Conservation (phyloP, 2,113 vertebrate species). For the Perca schrenkii region DNA sequence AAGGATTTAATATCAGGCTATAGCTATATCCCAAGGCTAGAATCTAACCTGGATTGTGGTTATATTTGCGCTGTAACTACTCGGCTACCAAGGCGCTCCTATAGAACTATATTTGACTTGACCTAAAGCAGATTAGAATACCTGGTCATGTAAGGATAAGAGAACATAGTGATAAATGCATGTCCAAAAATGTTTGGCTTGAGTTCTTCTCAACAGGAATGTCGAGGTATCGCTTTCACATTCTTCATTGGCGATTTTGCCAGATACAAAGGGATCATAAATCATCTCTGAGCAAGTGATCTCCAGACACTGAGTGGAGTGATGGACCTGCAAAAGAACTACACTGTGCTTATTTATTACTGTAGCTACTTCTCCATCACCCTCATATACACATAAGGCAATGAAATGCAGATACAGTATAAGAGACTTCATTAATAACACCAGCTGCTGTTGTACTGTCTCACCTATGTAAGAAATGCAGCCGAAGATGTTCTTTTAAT, state of each 20-base stretch:
- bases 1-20: not conserved
- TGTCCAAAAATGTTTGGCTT: constrained; percentile 25
- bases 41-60: too few species aligned
- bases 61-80: too few species aligned
- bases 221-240: not conserved
- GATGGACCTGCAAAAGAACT: constrained; percentile 9
- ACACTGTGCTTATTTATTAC: not conserved
- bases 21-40: too few species aligned
- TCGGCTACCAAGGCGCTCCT: too few species aligned
- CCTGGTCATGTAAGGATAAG: not conserved
- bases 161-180: not conserved
- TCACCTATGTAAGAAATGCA: not conserved
- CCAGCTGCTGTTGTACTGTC: constrained; percentile 18
- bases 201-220: not conserved
- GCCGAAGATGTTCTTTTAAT: constrained; percentile 30
- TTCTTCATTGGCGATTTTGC: constrained; percentile 6
- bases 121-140: not conserved
- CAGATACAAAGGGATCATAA: constrained; percentile 36
- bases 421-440: constrained; percentile 39
- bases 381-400: constrained; percentile 10
- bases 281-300: not conserved
- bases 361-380: constrained; percentile 29
- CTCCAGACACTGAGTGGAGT: constrained; percentile 4
- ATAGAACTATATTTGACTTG: not conserved
- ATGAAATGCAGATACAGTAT: not conserved